Conservation (phyloP, 2,888 invertebrate species). For the Trissolcus japonicus region DNA sequence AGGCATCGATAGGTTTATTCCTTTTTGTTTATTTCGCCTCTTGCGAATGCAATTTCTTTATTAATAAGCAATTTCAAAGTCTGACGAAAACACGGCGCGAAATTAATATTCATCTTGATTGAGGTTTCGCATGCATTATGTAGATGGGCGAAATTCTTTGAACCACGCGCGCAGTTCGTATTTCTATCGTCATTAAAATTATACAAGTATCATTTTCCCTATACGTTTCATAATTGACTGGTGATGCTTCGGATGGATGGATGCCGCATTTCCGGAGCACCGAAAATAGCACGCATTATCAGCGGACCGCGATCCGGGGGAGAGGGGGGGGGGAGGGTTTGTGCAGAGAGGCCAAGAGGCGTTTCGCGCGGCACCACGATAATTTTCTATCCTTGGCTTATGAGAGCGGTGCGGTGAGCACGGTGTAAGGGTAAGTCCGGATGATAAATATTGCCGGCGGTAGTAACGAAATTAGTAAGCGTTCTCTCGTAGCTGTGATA, state of each 20-base stretch:
- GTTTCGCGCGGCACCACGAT: slow-evolving; percentile 55
- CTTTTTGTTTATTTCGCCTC: background rate
- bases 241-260: too few relatives aligned
- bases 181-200: background rate
- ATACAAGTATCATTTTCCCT: background rate
- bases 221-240: background rate
- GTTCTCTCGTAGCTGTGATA: slow-evolving; percentile 60
- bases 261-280: too few relatives aligned
- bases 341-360: slow-evolving; percentile 9
- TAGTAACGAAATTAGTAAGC: slow-evolving; percentile 62
- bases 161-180: background rate
- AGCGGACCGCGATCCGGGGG: slow-evolving; percentile 14
- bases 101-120: slow-evolving; percentile 1
- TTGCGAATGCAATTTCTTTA: slow-evolving; percentile 24
- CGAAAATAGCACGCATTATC: slow-evolving; percentile 53
- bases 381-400: slow-evolving; percentile 61
- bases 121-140: background rate
- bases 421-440: slow-evolving; percentile 53
- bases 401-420: slow-evolving; percentile 61
- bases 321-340: background rate
- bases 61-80: slow-evolving; percentile 5
- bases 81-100: background rate
- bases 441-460: slow-evolving; percentile 62
- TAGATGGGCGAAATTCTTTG: background rate
- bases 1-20: too few relatives aligned